Base-by-base conservation (phyloP, 2,888 invertebrate species). In the Sinelater perroti region DNA sequence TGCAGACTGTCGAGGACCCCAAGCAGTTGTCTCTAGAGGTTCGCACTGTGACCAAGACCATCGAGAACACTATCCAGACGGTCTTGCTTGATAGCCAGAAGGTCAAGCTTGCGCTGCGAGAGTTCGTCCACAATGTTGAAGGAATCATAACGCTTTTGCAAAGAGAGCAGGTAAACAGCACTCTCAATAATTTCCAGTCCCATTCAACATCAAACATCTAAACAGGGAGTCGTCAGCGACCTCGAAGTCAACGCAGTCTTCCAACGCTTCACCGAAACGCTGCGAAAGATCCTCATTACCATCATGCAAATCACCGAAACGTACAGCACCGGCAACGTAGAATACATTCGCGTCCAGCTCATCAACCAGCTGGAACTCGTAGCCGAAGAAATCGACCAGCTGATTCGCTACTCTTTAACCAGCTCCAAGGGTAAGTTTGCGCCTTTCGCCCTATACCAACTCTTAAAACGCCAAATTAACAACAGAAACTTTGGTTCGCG, bases 121-220 rank as follows among this genome's bases (percentile, higher is more conserved):
- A 44, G 18, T 44, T 30, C 30, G 28, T 10, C 1, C 44, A 44
- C 11, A 30, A 44, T 10, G 10, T 44, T n/a, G 17, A 44, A 44
- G 10, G 28, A 10, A 28, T 44, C 11, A 14, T 44, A n/a, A 13
- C n/a, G 7, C n/a, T 8, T 30, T 30, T 44, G 5, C 40, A 40
- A 40, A 16, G 7, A 40, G 13, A 40, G 40, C 26, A 24, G 24
- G 40, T 24, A 2, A 21, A 21, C 11, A 18, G 10, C 7, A 3
- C 10, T n/a, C 8, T 2, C 1, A n/a, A 2, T 14, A 2, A 4
- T 18, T 18, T 17, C 6, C n/a, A 36, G 1, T 2, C 20, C 10
- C 2, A 24, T 5, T 36, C 8, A 18, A 18, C 10, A 18, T 18
- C n/a, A n/a, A n/a, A n/a, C 1, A 14, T 14, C 1, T 1, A 1